These are phyloP conservation scores for Lanius ludovicianus DNA, from an alignment of 2,113 vertebrate species.

Conservation along the genomic window DNA sequence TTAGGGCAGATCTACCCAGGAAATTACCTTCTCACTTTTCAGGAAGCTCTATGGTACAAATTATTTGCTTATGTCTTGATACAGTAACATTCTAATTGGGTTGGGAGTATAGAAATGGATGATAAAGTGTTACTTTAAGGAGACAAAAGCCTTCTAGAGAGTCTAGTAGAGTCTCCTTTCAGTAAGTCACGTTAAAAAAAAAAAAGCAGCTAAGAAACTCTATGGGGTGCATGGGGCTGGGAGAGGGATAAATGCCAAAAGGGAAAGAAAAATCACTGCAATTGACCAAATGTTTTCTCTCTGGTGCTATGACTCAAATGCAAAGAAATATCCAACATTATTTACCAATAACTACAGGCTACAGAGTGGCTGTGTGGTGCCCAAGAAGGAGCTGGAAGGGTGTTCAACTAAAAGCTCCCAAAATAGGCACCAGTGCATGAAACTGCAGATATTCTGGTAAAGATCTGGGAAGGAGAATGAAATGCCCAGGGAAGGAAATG, in stretches of 20 bases:
- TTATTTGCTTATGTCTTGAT: neutral
- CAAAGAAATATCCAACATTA: neutral
- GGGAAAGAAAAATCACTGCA: neutral
- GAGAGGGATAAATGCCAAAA: neutral
- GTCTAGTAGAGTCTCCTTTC: neutral
- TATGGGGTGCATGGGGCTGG: rapidly evolving
- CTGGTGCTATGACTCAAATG: neutral
- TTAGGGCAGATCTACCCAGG: neutral
- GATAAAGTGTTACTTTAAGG: neutral
- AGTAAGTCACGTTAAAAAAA: neutral
- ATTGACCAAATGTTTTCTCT: neutral
- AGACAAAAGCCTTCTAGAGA: neutral
- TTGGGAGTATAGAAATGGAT: neutral
- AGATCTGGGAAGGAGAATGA: neutral
- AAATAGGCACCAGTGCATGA: neutral
- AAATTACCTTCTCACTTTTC: neutral
- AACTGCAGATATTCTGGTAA: neutral
- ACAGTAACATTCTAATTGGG: neutral
- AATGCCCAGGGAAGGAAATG: neutral
- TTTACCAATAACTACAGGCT: neutral
- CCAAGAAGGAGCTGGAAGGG: neutral
- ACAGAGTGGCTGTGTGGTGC: neutral
- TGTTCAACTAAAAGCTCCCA: neutral
- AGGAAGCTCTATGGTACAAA: neutral
- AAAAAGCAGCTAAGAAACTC: neutral